Conservation (phyloP, 2,888 invertebrate species). For the Chymomyza fuscimana region DNA sequence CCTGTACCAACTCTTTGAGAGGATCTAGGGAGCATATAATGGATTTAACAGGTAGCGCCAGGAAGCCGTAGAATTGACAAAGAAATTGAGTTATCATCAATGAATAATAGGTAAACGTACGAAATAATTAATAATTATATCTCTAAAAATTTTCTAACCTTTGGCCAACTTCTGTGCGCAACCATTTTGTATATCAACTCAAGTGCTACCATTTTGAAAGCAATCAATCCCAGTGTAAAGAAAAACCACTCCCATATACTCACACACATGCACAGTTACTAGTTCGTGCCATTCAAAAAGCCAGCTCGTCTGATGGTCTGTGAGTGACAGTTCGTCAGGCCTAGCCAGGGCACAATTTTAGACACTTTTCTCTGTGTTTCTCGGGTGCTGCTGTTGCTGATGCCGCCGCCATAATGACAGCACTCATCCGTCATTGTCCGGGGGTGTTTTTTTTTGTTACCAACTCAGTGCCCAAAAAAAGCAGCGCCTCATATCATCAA, state of each 20-base stretch:
- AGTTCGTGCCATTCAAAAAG: slow-evolving; percentile 1
- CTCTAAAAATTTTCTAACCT: too few relatives aligned
- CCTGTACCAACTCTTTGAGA: too few relatives aligned
- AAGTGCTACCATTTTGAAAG: slow-evolving; percentile 53
- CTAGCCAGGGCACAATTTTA: slow-evolving; percentile 54
- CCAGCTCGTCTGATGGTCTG: slow-evolving; percentile 24
- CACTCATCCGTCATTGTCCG: slow-evolving; percentile 71
- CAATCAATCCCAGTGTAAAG: slow-evolving; percentile 58
- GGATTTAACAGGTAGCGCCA: too few relatives aligned
- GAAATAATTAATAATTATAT: too few relatives aligned
- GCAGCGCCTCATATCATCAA: slow-evolving; percentile 48
- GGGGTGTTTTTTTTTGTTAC: slow-evolving; percentile 40
- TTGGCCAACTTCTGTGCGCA: background rate
- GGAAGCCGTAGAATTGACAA: too few relatives aligned
- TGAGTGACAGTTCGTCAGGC: slow-evolving; percentile 70
- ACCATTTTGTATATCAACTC: slow-evolving; percentile 12
- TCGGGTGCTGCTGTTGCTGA: slow-evolving; percentile 7
- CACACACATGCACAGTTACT: slow-evolving; percentile 12
- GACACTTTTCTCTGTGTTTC: slow-evolving; percentile 57
- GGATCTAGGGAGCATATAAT: too few relatives aligned
- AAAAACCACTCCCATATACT: slow-evolving; percentile 3
- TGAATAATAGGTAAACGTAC: too few relatives aligned
- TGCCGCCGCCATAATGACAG: slow-evolving; percentile 60
- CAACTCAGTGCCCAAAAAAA: slow-evolving; percentile 64
- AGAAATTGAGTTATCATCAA: too few relatives aligned